A percentile compares a stretch with the other conserved stretches of the same genome.
Evolutionary conservation across 37 sponge, comb jelly and placozoan species (phyloP).

Genomic region (Corticium candelabrum): DNA sequence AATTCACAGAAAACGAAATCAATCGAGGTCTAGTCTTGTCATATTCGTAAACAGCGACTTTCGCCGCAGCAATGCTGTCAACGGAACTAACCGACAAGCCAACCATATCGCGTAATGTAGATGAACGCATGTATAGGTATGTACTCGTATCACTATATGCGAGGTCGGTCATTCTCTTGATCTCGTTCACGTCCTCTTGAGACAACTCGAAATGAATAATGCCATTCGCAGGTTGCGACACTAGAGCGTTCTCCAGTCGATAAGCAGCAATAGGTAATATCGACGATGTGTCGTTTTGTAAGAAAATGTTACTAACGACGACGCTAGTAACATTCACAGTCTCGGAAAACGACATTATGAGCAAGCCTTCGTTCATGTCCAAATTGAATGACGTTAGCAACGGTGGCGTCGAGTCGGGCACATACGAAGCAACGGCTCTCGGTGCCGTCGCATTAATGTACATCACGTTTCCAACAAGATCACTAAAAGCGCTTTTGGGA

Average conservation of each 20-base stretch:
- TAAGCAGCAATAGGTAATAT: too few relatives aligned
- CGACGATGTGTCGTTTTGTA: neutral
- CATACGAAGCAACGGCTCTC: slow-evolving; percentile 19
- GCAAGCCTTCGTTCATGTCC: slow-evolving; percentile 37
- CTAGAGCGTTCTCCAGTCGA: neutral
- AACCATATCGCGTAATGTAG: slow-evolving; percentile 60
- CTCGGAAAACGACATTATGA: slow-evolving; percentile 60
- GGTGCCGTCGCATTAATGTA: neutral
- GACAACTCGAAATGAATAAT: slow-evolving; percentile 38
- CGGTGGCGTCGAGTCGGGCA: slow-evolving; percentile 49
- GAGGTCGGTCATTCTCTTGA: slow-evolving; percentile 59
- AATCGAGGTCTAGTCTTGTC: slow-evolving; percentile 43
- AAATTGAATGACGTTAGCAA: slow-evolving; percentile 42
- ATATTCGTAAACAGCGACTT: slow-evolving; percentile 2
- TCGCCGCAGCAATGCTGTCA: too few relatives aligned
- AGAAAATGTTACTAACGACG: neutral
- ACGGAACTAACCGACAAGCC: too few relatives aligned
- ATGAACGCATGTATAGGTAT: slow-evolving; percentile 49
- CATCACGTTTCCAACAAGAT: slow-evolving; percentile 18
- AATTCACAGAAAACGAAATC: slow-evolving; percentile 43
- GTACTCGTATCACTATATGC: slow-evolving; percentile 22
- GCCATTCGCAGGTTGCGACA: slow-evolving; percentile 24
- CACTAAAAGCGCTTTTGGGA: slow-evolving; percentile 25
- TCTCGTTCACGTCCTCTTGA: slow-evolving; percentile 55
- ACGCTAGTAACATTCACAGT: slow-evolving; percentile 15